Evolutionary conservation across 2,888 invertebrate genomes (phyloP), one percentile per base, ranked within the genome.

Genomic region (Nyleta sp.): DNA sequence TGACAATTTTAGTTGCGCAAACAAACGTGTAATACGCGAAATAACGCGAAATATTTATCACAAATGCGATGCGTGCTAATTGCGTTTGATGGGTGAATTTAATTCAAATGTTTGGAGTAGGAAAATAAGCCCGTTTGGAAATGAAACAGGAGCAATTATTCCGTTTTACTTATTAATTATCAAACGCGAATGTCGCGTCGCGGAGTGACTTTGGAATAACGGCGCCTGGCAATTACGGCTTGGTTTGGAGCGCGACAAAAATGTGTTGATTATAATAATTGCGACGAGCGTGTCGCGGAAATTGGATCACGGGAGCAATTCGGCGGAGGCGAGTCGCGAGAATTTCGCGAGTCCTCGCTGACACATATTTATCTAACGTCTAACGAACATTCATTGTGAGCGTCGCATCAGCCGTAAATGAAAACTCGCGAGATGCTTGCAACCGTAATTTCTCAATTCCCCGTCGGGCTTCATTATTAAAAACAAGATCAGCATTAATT

Each of bases 301-400:
- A 64, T 40, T 50, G 28, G 22, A 52, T 50, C 50, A 50, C n/a
- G 35, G 17, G 64, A 48, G 24, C 13, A 52, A 64, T 64, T 64
- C 40, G n/a, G 35, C 8, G 7, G 24, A 10, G 28, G 24, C n/a
- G 15, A 28, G 8, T 18, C 28, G 50, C 50, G 40, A 13, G 50
- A 40, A 38, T 35, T 46, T 60, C 24, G 40, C 17, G 31, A 50
- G 18, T 48, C 22, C 31, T 48, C 20, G 24, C 33, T 28, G 50
- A 40, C 50, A 60, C 48, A 52, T 52, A 64, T 64, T 50, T 64
- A 52, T 52, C 64, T 52, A 50, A 50, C 50, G 50, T 40, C 50
- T 50, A 38, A 64, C 28, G 40, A 64, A 64, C 64, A 40, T 50
- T 64, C 38, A 40, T 64, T 50, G 38, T 15, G 17, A 18, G 50